Percentiles rank a stretch among this genome's conserved stretches.
These are phyloP conservation scores for Xiphophorus maculatus DNA, from an alignment of 2,113 vertebrate species.

Conservation along the genomic window DNA sequence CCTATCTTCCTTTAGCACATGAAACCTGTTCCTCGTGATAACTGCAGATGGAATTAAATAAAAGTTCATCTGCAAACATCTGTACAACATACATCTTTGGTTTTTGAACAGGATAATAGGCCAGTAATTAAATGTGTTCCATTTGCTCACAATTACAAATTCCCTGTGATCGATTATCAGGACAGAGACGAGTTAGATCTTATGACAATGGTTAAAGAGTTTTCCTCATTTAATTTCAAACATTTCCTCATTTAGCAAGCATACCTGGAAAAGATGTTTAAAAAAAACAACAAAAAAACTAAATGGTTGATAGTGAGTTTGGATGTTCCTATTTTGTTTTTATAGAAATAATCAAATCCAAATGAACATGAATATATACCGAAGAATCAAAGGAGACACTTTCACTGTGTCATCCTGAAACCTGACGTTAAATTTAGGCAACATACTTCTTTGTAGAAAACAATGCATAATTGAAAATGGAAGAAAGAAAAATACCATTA, in stretches of 20 bases:
- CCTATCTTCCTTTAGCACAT: slow-evolving; percentile 16
- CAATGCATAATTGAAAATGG: neutral
- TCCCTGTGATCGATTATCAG: slow-evolving; percentile 5
- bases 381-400: neutral
- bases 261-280: neutral
- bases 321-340: neutral
- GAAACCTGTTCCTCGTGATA: neutral
- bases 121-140: slow-evolving; percentile 19
- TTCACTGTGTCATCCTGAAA: neutral
- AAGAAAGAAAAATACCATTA: neutral
- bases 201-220: slow-evolving; percentile 28
- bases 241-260: too few relatives aligned
- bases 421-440: neutral
- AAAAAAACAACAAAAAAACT: neutral
- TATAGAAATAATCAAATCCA: neutral
- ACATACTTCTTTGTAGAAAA: neutral
- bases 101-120: slow-evolving; percentile 16
- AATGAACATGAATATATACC: neutral
- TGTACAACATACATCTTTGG: neutral
- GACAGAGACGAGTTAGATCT: slow-evolving; percentile 11
- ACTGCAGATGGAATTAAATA: slow-evolving; percentile 16
- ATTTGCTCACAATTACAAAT: neutral
- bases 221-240: neutral
- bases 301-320: neutral
- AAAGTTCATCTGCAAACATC: slow-evolving; percentile 7